Conservation (phyloP, 1,140 invertebrate genomes). For the Cryptotermes secundus region DNA sequence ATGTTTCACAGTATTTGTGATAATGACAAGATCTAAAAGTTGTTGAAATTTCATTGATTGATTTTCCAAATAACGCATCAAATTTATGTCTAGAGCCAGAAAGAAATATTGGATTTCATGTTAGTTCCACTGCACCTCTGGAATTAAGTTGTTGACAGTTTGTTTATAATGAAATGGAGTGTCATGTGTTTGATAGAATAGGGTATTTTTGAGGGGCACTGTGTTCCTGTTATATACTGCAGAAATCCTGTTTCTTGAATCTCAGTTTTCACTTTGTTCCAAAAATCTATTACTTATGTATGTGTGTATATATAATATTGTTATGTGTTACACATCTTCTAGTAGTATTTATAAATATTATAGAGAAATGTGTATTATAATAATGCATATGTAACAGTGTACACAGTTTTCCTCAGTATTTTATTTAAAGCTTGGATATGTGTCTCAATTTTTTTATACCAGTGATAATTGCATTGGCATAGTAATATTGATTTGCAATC, state of each 20-base stretch:
- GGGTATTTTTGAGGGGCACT: neutral
- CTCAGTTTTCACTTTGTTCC: conserved; percentile 17
- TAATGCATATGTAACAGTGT: neutral
- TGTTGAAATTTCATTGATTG: neutral
- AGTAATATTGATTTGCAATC: conserved; percentile 24
- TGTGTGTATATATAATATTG: neutral
- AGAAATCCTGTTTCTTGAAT: neutral
- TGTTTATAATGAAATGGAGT: neutral
- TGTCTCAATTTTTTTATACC: conserved; percentile 2
- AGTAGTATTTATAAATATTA: conserved; percentile 15
- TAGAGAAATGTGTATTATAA: neutral
- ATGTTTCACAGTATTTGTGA: neutral
- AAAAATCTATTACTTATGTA: neutral
- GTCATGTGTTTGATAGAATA: neutral
- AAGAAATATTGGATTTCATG: neutral
- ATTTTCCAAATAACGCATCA: neutral
- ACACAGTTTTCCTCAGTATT: conserved; percentile 16
- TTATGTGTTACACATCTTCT: neutral
- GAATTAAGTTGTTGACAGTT: neutral
- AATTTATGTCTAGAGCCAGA: neutral
- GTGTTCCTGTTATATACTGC: conserved; percentile 1
- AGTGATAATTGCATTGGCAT: neutral
- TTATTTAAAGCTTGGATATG: neutral
- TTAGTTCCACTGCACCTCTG: conserved; percentile 7
- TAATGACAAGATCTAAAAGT: neutral